A percentile compares a stretch with the other conserved stretches of the same genome.
These are phyloP conservation scores for Tholera decimalis DNA, from an alignment of 2,888 invertebrate species.

Conservation along the genomic window DNA sequence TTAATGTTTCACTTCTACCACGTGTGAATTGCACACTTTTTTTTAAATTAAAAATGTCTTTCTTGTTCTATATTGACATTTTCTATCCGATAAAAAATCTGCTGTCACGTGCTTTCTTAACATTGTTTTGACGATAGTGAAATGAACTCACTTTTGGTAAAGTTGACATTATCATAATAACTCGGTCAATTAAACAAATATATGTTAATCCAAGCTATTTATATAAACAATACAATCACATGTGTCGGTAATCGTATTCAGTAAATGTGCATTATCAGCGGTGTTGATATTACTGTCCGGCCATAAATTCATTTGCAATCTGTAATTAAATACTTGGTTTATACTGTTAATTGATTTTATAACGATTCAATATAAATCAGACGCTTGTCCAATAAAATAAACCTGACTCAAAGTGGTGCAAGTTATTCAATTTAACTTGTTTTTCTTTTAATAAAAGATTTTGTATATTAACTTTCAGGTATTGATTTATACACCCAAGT, in stretches of 20 bases:
- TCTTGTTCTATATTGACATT: not conserved
- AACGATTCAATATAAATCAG: slow-evolving; percentile 35
- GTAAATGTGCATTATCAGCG: slow-evolving; percentile 28
- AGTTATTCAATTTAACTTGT: not conserved
- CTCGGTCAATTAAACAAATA: slow-evolving; percentile 9
- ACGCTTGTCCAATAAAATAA: slow-evolving; percentile 27
- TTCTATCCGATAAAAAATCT: not conserved
- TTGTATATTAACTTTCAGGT: no score
- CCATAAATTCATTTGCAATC: slow-evolving; percentile 32
- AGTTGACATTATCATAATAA: no score
- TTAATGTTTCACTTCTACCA: no score
- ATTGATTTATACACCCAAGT: no score
- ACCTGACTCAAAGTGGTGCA: slow-evolving; percentile 1
- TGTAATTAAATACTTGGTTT: slow-evolving; percentile 35
- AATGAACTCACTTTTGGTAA: no score
- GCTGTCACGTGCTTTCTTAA: not conserved
- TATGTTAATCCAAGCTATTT: slow-evolving; percentile 12
- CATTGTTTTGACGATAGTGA: not conserved
- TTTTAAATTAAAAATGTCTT: no score
- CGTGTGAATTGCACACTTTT: no score
- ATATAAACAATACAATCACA: slow-evolving; percentile 23
- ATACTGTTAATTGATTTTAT: slow-evolving; percentile 40
- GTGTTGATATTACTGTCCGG: slow-evolving; percentile 18
- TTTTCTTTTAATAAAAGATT: slow-evolving; percentile 7
- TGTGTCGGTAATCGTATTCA: slow-evolving; percentile 8